Evolutionary conservation across 1,140 invertebrate species (phyloP), one percentile per base, ranked within the genome.

Genomic region (Eciton burchellii): DNA sequence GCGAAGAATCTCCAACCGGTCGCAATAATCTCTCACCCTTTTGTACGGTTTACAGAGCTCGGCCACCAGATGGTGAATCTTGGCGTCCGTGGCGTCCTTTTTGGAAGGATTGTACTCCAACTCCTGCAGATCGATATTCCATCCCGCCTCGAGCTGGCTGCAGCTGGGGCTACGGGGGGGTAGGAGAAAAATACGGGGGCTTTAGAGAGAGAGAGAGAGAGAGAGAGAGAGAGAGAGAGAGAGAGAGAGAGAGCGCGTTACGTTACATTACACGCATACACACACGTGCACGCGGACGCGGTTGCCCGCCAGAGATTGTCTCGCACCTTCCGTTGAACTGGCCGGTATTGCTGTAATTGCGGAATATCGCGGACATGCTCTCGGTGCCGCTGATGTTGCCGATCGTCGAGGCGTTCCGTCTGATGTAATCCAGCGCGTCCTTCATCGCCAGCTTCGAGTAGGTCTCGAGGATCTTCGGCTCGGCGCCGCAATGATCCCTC

Each of bases 401-500:
- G 88, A 97, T 96, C 8, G 96, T 97, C 54, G 97, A 97, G 26
- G 96, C 97, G 93, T 97, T 98, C 88, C 96, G 95, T 90, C 96
- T 95, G 95, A 98, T 98, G 86, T 97, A 97, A 88, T 98, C 97
- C 94, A 99, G 96, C 16, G 98, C 98, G 93, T 99, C 98, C 89
- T 96, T 96, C 96, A 99, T 98, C 35, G 98, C 98, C 60, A 99
- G 94, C 91, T 98, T 98, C 5, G 98, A 98, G 94, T 98, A 98
- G 0, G 98, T 99, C 92, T 99, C 97, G 84, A 99, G 94, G 87
- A 99, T 99, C 93, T 99, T 99, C 66, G 98, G 98, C 91, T 99
- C 98, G 49, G 97, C 96, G 19, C 97, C 97, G 94, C 96, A 96
- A 88, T 97, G 96, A 92, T 99, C 96, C 85, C 97, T 95, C 77